These are phyloP conservation scores for roundworm (Caenorhabditis elegans) DNA, from an alignment of 1,140 invertebrate genomes.

Conservation along the genomic window WBcel235 BX284604.4:4742501-4743000, in stretches of 20 bases:
- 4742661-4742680: slow-evolving; percentile 55
- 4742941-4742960: slow-evolving; percentile 42
- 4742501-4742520: neutral
- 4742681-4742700: slow-evolving; percentile 51
- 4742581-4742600: neutral
- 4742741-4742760: slow-evolving; percentile 57
- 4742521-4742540: neutral
- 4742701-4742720: slow-evolving; percentile 38
- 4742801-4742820: slow-evolving; percentile 46
- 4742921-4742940: slow-evolving; percentile 44
- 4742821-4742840: slow-evolving; percentile 49
- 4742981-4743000: slow-evolving; percentile 34
- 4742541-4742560: slow-evolving; percentile 39
- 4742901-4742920: slow-evolving; percentile 60
- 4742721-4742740: slow-evolving; percentile 54
- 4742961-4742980: slow-evolving; percentile 4
- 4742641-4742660: slow-evolving; percentile 59
- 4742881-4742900: slow-evolving; percentile 54
- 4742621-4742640: slow-evolving; percentile 52
- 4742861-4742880: slow-evolving; percentile 51
- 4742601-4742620: slow-evolving; percentile 46
- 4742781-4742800: slow-evolving; percentile 55
- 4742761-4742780: slow-evolving; percentile 59
- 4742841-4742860: slow-evolving; percentile 63
- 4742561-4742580: slow-evolving; percentile 37